Evolutionary conservation across 2,888 invertebrate species (phyloP).

Genomic region (Cenopis cana): DNA sequence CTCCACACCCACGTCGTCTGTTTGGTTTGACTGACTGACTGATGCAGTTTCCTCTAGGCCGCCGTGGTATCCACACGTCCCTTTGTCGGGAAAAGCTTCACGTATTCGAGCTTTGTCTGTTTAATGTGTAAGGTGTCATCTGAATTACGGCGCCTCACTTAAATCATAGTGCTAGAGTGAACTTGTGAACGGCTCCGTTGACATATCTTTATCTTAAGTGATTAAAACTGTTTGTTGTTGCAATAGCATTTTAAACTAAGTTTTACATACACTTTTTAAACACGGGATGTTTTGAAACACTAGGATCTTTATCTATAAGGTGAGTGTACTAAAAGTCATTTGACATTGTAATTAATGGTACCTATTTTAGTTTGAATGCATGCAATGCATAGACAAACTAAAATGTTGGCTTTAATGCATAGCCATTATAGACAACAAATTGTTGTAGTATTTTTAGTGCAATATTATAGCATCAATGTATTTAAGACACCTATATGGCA

Average conservation of each 20-base stretch:
- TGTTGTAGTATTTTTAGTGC: background rate
- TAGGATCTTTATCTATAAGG: slow-evolving; percentile 60
- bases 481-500: background rate
- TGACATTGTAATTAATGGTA: background rate
- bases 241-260: slow-evolving; percentile 66
- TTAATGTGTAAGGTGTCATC: slow-evolving; percentile 64
- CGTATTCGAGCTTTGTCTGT: slow-evolving; percentile 78
- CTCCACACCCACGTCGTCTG: slow-evolving; percentile 53
- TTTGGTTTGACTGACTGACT: slow-evolving; percentile 51
- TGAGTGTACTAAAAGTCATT: slow-evolving; percentile 51
- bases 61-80: slow-evolving; percentile 57
- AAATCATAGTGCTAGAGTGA: slow-evolving; percentile 58
- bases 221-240: slow-evolving; percentile 69
- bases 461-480: background rate
- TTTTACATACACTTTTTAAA: slow-evolving; percentile 71
- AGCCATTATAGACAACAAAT: background rate
- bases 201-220: slow-evolving; percentile 55
- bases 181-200: slow-evolving; percentile 57
- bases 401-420: background rate
- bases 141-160: slow-evolving; percentile 54
- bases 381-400: too few relatives aligned
- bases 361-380: too few relatives aligned
- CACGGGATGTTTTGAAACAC: slow-evolving; percentile 70
- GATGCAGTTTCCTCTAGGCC: slow-evolving; percentile 76
- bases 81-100: slow-evolving; percentile 62